These are phyloP conservation scores for Pterocles gutturalis DNA, from an alignment of 2,113 vertebrate species.

Conservation along the genomic window DNA sequence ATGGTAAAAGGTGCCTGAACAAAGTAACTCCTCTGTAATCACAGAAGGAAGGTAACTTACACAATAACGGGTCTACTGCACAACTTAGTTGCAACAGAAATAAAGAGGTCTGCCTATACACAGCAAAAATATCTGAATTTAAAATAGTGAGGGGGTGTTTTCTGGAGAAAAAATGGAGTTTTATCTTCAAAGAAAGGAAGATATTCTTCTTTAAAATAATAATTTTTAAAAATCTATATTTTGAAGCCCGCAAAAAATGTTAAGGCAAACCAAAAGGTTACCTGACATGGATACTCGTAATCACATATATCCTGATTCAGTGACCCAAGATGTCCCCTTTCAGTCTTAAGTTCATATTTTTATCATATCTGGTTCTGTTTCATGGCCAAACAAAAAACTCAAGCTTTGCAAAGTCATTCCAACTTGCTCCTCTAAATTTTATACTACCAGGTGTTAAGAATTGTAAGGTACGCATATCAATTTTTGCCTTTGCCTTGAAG, in stretches of 20 bases:
- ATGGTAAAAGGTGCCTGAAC: not conserved
- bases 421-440: not conserved
- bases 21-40: not conserved
- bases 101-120: not conserved
- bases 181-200: not conserved
- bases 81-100: not conserved
- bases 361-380: not conserved
- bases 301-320: not conserved
- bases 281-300: not conserved
- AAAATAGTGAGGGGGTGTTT: not conserved
- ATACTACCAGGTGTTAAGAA: not conserved
- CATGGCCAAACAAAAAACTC: not conserved
- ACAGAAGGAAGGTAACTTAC: not conserved
- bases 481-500: not conserved
- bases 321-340: accelerated
- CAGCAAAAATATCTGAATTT: not conserved
- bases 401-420: not conserved
- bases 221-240: not conserved
- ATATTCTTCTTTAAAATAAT: not conserved
- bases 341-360: not conserved
- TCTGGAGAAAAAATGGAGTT: not conserved
- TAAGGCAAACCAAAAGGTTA: not conserved
- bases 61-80: not conserved
- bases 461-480: not conserved
- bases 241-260: not conserved